phyloP scores from a whole-genome alignment of 2,888 invertebrate species.

The Macrosiphum euphorbiae region DNA sequence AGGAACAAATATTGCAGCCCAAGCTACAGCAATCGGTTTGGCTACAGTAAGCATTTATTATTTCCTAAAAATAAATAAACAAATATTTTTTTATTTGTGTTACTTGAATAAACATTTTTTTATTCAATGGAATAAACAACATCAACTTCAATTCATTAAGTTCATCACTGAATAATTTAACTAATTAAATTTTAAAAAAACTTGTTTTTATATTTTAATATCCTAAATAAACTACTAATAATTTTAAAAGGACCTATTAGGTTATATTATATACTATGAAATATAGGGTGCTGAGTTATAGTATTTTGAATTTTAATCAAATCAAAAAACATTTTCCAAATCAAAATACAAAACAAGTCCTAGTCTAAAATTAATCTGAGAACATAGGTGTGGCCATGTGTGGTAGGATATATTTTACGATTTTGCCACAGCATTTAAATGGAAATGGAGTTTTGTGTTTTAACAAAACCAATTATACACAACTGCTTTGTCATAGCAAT shows the following conservation, averaged over 20 bases:
- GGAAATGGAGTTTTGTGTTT: background rate
- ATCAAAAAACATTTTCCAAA: background rate
- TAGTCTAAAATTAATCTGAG: background rate
- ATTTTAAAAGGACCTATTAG: background rate
- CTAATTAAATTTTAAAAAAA: background rate
- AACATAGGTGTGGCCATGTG: background rate
- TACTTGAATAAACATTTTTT: background rate
- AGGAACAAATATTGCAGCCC: slow-evolving; percentile 96
- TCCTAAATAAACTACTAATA: background rate
- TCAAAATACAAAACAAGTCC: background rate
- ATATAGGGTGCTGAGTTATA: background rate
- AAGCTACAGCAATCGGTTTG: slow-evolving; percentile 88
- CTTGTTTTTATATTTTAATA: background rate
- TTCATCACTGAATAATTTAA: background rate
- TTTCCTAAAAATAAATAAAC: background rate
- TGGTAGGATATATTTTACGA: background rate
- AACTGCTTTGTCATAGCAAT: background rate
- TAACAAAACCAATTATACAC: background rate
- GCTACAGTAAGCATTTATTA: slow-evolving; percentile 76
- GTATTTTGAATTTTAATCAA: background rate
- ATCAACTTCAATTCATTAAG: background rate
- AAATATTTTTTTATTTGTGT: background rate
- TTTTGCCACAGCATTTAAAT: background rate
- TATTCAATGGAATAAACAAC: background rate
- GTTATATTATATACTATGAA: background rate